A percentile compares a stretch with the other conserved stretches of the same genome.
These are phyloP conservation scores for Nettapus auritus DNA, from an alignment of 2,113 vertebrate genomes.

Conservation along the genomic window DNA sequence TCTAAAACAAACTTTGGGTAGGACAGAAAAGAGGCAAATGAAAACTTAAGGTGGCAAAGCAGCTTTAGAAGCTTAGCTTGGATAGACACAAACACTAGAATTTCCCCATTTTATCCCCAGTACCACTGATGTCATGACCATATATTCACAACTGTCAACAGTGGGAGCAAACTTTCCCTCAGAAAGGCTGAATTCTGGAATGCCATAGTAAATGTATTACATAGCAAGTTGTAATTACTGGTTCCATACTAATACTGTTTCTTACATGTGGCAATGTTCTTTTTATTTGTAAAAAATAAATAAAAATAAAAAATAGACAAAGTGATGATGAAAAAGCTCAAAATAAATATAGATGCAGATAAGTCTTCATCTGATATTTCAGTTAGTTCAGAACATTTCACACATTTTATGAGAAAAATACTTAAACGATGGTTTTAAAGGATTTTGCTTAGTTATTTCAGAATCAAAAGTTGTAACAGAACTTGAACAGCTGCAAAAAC, in stretches of 20 bases:
- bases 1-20: neutral
- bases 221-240: neutral
- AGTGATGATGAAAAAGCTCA: neutral
- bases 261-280: neutral
- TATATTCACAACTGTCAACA: fast-evolving
- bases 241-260: neutral
- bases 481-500: neutral
- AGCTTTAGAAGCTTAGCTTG: neutral
- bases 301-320: too few relatives aligned
- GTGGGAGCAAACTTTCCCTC: neutral
- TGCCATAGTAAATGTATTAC: neutral
- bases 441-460: neutral
- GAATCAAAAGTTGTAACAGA: neutral
- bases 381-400: neutral
- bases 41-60: neutral
- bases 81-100: neutral
- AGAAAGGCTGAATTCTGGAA: neutral
- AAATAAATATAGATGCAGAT: neutral
- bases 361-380: neutral
- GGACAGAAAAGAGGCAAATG: neutral
- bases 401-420: neutral
- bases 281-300: neutral
- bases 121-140: neutral
- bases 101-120: neutral
- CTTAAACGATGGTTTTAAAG: neutral